These are phyloP conservation scores for Tangara arthus DNA, from an alignment of 2,797 vertebrate species.

Conservation along the genomic window DNA sequence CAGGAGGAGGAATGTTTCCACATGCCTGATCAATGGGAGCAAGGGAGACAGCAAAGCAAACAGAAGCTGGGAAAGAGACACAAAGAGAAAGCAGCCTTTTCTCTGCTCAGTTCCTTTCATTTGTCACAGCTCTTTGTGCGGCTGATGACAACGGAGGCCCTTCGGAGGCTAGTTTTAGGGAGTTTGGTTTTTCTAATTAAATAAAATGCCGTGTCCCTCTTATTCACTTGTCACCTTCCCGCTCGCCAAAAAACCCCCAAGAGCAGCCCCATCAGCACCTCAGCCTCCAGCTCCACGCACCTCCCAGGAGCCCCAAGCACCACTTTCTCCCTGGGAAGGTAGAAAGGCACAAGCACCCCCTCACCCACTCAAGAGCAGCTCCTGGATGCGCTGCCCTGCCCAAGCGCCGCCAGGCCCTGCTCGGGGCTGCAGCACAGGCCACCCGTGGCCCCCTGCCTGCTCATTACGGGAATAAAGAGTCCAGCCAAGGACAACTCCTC, in stretches of 20 bases:
- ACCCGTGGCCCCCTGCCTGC: not conserved
- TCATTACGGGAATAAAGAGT: conserved; percentile 25
- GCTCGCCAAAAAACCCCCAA: not conserved
- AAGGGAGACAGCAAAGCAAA: conserved; percentile 83
- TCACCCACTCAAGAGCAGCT: not conserved
- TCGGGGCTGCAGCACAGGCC: not conserved
- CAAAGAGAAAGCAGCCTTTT: conserved; percentile 78
- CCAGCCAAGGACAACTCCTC: not conserved
- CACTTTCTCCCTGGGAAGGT: not conserved
- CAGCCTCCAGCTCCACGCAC: not conserved
- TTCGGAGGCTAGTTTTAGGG: conserved; percentile 72
- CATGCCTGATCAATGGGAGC: conserved; percentile 98
- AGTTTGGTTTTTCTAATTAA: conserved; percentile 68
- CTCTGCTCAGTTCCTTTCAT: conserved; percentile 77
- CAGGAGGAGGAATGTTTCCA: conserved; percentile 95
- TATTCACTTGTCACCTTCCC: conserved; percentile 62
- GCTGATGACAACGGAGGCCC: conserved; percentile 72
- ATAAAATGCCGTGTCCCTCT: conserved; percentile 50
- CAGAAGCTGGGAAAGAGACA: conserved; percentile 84
- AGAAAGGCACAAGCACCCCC: not conserved
- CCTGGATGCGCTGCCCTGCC: accelerated
- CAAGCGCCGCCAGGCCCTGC: not conserved
- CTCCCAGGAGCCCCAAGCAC: not conserved
- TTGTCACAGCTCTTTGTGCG: conserved; percentile 79
- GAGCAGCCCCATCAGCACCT: conserved; percentile 13